These are phyloP conservation scores for Patella depressa DNA, from an alignment of 2,888 invertebrate genomes.

Conservation along the genomic window DNA sequence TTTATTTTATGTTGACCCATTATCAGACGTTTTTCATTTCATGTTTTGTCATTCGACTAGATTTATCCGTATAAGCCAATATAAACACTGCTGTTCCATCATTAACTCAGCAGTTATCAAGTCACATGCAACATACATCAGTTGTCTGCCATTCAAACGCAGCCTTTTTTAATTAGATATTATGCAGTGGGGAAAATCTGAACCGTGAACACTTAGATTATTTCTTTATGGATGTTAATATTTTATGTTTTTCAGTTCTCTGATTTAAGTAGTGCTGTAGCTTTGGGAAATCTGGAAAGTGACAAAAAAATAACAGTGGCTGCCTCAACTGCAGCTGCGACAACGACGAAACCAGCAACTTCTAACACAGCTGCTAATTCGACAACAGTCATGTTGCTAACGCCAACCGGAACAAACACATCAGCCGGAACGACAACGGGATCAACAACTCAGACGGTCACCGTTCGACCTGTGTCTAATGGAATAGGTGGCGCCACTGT, in stretches of 20 bases:
- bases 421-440: constrained; percentile 18
- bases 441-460: constrained; percentile 30
- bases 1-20: too few species aligned
- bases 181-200: too few species aligned
- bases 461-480: constrained; percentile 38
- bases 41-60: too few species aligned
- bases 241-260: constrained; percentile 54
- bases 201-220: too few species aligned
- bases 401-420: constrained; percentile 30
- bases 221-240: background rate
- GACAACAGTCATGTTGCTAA: constrained; percentile 56
- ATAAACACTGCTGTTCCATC: too few species aligned
- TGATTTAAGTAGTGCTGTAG: constrained; percentile 62
- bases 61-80: too few species aligned
- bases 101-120: too few species aligned
- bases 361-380: constrained; percentile 43
- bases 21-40: too few species aligned
- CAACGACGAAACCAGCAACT: constrained; percentile 34
- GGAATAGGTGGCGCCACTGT: constrained; percentile 40
- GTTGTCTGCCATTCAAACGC: too few species aligned
- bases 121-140: too few species aligned
- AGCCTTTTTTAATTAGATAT: too few species aligned
- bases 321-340: constrained; percentile 33
- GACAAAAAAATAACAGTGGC: constrained; percentile 42
- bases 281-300: constrained; percentile 54